Percentiles rank a stretch among this genome's conserved stretches.
Conservation (phyloP, 2,797 vertebrate species). For the Austrolebias charrua region DNA sequence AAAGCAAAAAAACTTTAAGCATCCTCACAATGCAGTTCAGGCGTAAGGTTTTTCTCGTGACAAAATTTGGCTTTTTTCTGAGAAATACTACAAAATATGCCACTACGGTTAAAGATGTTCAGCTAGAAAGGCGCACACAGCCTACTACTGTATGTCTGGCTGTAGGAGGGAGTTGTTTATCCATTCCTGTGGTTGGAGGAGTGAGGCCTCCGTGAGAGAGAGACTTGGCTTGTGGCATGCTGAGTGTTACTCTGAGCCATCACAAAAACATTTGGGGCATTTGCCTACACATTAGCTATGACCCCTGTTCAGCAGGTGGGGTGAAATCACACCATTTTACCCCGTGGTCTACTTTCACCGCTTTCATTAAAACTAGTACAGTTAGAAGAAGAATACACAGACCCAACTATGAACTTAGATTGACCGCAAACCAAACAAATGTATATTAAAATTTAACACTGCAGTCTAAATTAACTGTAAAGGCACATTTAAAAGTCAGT, state of each 20-base stretch:
- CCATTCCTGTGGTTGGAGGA: conserved; percentile 76
- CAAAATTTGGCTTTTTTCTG: neutral
- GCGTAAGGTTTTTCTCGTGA: neutral
- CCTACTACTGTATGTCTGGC: conserved; percentile 46
- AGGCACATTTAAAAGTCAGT: too few relatives aligned
- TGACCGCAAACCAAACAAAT: neutral
- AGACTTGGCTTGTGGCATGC: conserved; percentile 49
- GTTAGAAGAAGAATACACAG: too few relatives aligned
- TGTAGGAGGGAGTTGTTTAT: conserved; percentile 69
- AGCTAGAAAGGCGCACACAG: conserved; percentile 4
- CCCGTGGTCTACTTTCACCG: conserved; percentile 16
- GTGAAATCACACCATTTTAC: conserved; percentile 50
- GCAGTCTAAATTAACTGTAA: neutral
- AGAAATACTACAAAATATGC: conserved; percentile 13
- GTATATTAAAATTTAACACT: neutral
- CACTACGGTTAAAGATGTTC: conserved; percentile 14
- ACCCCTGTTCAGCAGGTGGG: conserved; percentile 47
- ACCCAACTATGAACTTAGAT: too few relatives aligned
- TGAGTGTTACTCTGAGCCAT: conserved; percentile 64
- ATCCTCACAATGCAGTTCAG: too few relatives aligned
- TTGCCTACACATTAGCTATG: conserved; percentile 43
- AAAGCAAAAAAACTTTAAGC: neutral
- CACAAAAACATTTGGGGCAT: conserved; percentile 63
- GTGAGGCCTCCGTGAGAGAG: conserved; percentile 55
- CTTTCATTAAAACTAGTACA: neutral